These are phyloP conservation scores for Gortyna flavago DNA, from an alignment of 2,888 invertebrate genomes.

Conservation along the genomic window DNA sequence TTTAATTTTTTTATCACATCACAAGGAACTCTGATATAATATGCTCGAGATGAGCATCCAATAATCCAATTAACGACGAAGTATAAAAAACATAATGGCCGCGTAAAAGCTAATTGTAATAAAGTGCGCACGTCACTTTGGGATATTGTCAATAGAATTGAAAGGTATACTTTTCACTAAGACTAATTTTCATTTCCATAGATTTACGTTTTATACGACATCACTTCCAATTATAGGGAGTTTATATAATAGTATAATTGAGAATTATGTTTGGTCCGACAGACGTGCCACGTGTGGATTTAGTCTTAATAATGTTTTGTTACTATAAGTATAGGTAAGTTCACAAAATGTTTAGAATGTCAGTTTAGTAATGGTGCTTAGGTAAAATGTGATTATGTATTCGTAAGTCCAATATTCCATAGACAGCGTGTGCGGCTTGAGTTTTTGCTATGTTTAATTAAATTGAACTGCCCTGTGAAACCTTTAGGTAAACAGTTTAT, in stretches of 20 bases:
- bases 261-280: neutral
- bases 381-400: neutral
- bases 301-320: neutral
- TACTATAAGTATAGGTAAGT: neutral
- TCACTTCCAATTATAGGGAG: slow-evolving; percentile 40
- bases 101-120: slow-evolving; percentile 77
- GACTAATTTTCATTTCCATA: slow-evolving; percentile 70
- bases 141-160: slow-evolving; percentile 69
- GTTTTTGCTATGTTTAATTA: neutral
- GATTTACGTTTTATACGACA: slow-evolving; percentile 52
- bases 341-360: neutral
- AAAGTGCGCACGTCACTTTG: slow-evolving; percentile 68
- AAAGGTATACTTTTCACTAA: slow-evolving; percentile 77
- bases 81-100: slow-evolving; percentile 57
- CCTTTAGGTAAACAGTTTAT: neutral
- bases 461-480: neutral
- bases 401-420: neutral
- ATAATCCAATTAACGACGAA: slow-evolving; percentile 73
- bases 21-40: slow-evolving; percentile 37
- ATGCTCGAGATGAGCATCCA: slow-evolving; percentile 54
- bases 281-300: neutral
- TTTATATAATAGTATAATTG: neutral
- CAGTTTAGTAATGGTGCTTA: neutral
- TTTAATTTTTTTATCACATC: slow-evolving; percentile 30
- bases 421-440: neutral